Conservation (phyloP, 2,888 invertebrate species). For the Pristionchus mayeri region DNA sequence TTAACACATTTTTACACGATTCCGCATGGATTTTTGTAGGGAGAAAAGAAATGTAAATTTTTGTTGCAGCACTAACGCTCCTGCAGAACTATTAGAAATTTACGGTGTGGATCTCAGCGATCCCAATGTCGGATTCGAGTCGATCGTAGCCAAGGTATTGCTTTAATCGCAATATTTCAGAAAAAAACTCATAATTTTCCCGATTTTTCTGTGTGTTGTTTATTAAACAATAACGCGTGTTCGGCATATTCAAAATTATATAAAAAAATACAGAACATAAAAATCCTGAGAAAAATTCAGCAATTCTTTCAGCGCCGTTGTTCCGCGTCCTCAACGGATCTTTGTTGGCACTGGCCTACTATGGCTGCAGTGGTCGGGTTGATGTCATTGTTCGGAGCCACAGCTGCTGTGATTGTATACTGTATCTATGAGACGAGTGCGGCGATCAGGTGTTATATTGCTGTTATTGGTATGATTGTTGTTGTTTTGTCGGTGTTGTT, state of each 20-base stretch:
- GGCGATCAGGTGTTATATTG: neutral
- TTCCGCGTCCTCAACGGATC: neutral
- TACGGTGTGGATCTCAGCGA: neutral
- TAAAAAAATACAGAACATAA: no score
- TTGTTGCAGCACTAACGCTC: slow-evolving; percentile 3
- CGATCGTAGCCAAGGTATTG: neutral
- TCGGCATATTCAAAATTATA: no score
- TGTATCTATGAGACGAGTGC: neutral
- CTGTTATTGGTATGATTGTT: no score
- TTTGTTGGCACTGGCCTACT: neutral
- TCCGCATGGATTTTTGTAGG: no score
- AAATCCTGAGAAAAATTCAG: neutral
- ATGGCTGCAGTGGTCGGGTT: neutral
- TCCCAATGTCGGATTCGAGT: neutral
- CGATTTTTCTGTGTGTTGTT: no score
- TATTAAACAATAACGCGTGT: no score
- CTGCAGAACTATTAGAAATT: neutral
- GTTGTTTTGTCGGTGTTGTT: no score
- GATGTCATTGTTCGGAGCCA: neutral
- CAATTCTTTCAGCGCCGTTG: neutral
- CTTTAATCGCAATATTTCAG: no score
- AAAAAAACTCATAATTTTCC: no score
- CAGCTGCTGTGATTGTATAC: neutral
- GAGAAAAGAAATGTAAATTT: no score
- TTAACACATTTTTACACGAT: no score